Percentiles rank a stretch among this genome's conserved stretches.
phyloP scores from a whole-genome alignment of 2,113 vertebrate genomes.

The Struthio camelus region DNA sequence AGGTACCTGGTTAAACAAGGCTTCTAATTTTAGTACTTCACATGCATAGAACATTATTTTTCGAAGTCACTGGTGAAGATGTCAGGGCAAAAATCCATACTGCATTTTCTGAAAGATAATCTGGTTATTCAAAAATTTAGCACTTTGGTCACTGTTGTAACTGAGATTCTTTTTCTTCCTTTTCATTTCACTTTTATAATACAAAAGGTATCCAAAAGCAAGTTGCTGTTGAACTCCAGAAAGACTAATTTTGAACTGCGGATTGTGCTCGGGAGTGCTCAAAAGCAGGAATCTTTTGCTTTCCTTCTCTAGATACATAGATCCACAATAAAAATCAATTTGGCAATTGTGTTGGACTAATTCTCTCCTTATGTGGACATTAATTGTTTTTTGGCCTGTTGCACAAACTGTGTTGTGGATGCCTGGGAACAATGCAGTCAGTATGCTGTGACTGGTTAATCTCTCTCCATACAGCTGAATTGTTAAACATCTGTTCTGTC shows the following conservation, averaged over 20 bases:
- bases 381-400: background rate
- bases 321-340: background rate
- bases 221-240: background rate
- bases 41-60: background rate
- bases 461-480: background rate
- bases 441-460: background rate
- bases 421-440: background rate
- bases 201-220: background rate
- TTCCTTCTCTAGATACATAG: background rate
- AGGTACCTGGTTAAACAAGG: background rate
- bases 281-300: background rate
- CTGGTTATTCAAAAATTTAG: background rate
- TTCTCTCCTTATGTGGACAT: background rate
- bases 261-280: background rate
- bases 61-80: background rate
- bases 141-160: background rate
- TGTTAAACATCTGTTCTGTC: background rate
- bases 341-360: background rate
- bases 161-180: background rate
- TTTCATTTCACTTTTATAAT: background rate
- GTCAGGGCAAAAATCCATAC: background rate
- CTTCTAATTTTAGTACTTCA: background rate
- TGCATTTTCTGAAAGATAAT: background rate
- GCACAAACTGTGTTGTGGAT: background rate
- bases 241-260: background rate